Evolutionary conservation across 1,140 invertebrate species (phyloP), one percentile per base, ranked within the genome.

Genomic region (Trichonephila clavipes): DNA sequence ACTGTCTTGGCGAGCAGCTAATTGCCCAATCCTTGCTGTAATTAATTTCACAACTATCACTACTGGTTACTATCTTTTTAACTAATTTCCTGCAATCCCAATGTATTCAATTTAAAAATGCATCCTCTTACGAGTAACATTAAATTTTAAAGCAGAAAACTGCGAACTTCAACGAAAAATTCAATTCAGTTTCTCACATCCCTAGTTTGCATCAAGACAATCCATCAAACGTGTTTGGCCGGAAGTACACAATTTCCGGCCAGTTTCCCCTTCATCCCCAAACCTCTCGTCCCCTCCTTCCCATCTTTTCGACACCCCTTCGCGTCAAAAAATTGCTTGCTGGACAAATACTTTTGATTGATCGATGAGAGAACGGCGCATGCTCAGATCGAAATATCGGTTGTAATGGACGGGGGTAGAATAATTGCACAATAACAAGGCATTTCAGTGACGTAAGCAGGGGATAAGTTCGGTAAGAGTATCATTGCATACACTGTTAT

Each of bases 301-400:
- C 51, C 40, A 90, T 66, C 62, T 44, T 88, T 90, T 90, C 66
- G 66, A 58, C 72, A 90, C 89, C 89, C 89, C 89, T 90, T 90
- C 72, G 89, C 72, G 66, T 28, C 66, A 90, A 58, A 82, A 90
- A 88, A 81, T 62, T 44, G 12, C n/a, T 28, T 12, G 69, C 44
- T 82, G 89, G 77, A 40, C 89, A 90, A 90, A 90, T 40, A 82
- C 59, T n/a, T 82, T 61, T 90, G 89, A 90, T 90, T 90, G 89
- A 90, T 90, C 89, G 89, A 90, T 90, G 72, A 24, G 69, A 16
- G 19, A 44, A 44, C 18, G 62, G 40, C 69, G 64, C 87, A 64
- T 88, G 87, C 87, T 10, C 85, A 88, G 34, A 59, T 19, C 44
- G 64, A 19, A 69, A 10, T 14, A 16, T 19, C 58, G 58, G 59